These are phyloP conservation scores for Antrozous pallidus DNA, from an alignment of 2,797 vertebrate species.

Conservation along the genomic window DNA sequence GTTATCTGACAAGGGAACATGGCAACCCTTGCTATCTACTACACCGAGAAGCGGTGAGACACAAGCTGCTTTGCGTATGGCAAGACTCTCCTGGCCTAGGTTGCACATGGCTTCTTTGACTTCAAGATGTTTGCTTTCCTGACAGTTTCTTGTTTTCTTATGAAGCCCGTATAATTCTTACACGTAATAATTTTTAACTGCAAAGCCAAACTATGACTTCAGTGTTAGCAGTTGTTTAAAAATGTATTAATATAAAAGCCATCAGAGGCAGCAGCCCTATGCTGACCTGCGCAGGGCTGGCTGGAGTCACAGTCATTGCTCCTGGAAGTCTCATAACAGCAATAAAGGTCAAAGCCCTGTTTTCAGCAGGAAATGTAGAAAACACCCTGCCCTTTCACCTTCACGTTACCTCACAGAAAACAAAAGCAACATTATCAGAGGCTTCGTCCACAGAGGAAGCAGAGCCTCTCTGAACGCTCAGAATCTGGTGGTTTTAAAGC, in stretches of 20 bases:
- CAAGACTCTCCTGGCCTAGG: neutral
- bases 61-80: neutral
- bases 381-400: conserved; percentile 36
- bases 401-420: neutral
- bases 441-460: conserved; percentile 4
- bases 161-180: neutral
- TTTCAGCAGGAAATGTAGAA: conserved; percentile 23
- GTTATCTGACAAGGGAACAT: neutral
- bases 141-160: conserved; percentile 31
- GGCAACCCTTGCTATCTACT: neutral
- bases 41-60: neutral
- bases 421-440: neutral
- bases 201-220: conserved; percentile 12
- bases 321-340: neutral
- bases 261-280: neutral
- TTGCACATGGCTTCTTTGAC: neutral
- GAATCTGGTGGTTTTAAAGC: conserved; percentile 24
- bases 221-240: neutral
- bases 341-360: neutral
- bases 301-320: neutral
- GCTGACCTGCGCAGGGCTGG: neutral
- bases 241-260: neutral
- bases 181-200: neutral
- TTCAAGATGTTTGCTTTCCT: neutral
- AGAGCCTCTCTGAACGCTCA: neutral